Evolutionary conservation across 2,113 vertebrate species (phyloP).

Genomic region (Paedocypris sp.): DNA sequence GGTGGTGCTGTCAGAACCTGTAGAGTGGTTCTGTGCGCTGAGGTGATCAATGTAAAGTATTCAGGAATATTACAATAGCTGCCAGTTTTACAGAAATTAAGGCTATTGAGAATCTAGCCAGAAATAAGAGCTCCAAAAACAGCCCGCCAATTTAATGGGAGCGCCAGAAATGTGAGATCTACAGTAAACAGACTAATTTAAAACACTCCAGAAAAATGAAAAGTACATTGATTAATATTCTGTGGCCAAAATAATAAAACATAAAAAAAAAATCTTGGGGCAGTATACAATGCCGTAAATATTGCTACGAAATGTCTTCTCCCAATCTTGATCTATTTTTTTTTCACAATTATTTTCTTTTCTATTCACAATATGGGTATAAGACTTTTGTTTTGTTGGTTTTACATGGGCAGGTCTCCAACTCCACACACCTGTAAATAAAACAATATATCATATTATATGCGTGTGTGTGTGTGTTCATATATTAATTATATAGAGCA

Average conservation of each 20-base stretch:
- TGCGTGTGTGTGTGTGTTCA: background rate
- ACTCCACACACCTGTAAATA: conserved; percentile 21
- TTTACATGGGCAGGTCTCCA: background rate
- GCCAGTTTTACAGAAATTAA: conserved; percentile 30
- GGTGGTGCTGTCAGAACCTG: conserved; percentile 12
- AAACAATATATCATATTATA: background rate
- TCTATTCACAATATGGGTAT: no score
- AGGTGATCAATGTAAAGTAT: conserved; percentile 23
- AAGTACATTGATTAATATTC: background rate
- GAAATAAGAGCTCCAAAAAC: conserved; percentile 14
- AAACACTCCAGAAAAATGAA: background rate
- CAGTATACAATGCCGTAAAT: background rate
- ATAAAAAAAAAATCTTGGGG: background rate
- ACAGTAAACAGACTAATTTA: background rate
- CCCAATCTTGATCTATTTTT: background rate
- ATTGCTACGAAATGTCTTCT: background rate
- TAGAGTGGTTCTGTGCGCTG: conserved; percentile 23
- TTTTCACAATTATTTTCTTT: background rate
- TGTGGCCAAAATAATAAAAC: conserved; percentile 20
- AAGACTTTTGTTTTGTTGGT: background rate
- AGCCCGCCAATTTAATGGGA: background rate
- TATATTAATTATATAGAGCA: no score
- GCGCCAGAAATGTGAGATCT: background rate
- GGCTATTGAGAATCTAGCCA: conserved; percentile 3
- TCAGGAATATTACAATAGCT: conserved; percentile 31